Base-by-base conservation (phyloP, 2,113 vertebrate genomes). In the Phrynosoma blainvillii region DNA sequence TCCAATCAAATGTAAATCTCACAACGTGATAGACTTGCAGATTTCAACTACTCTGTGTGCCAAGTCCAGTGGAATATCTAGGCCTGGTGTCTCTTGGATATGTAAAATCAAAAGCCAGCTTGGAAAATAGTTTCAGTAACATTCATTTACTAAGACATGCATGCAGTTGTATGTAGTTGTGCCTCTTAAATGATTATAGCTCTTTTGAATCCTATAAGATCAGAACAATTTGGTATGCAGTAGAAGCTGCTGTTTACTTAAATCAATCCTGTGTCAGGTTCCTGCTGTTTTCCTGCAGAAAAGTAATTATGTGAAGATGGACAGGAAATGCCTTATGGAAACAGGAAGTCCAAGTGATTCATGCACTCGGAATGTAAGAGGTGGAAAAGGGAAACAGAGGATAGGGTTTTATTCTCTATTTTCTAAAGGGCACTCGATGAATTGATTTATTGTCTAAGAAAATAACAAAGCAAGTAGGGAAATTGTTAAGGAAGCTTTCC, bases 291-390 rank as follows among this genome's bases (percentile, higher is more conserved):
- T 97, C 96, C 95, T 97, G 95, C 95, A 97, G 96, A 97, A 97
- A 96, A 96, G 95, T 96, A 93, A 95, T 96, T 97, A 96, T 96
- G 93, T 94, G 95, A 94, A 94, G 96, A 97, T 95, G 97, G 96
- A 96, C 97, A 98, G 98, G 98, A 99, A 99, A 98, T 98, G 98
- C 98, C 97, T 98, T 97, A 96, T 97, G 97, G 97, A 98, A 98
- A 98, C 98, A 98, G 98, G 98, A 98, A 99, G 98, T 98, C 97
- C 95, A 96, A 98, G 96, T 98, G 98, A 99, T 98, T 99, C 98
- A 98, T 98, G 97, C 98, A 97, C 94, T 96, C 97, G 97, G 98
- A 98, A 98, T 98, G 98, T 95, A 91, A 96, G 91, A 30, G 21
- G 96, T 88, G 62, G 85, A 80, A 82, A 90, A 86, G 84, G 89